Base-by-base conservation (phyloP, 92 coral and sea anemone species). In the Pocillopora grandis region DNA sequence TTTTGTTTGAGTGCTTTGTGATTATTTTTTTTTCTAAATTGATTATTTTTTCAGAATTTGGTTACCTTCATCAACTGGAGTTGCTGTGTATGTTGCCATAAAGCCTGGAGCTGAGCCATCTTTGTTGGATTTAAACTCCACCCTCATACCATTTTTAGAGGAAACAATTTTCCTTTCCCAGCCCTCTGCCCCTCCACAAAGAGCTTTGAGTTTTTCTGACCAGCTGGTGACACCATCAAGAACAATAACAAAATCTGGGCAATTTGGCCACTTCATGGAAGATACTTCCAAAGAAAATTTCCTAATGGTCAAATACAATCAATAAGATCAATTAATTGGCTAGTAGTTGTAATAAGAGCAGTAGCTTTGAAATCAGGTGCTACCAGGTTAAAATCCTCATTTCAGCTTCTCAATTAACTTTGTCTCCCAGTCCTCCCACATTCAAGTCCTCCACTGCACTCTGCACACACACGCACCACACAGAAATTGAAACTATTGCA, bases 151-250 rank as follows among this genome's bases (percentile, higher is more conserved):
- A 78, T 91, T 91, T 20, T 85, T 60, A 23, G 88, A 80, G 6
- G 98, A 86, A 56, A 52, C 14, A 12, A 96, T 77, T 78, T 90
- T 76, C 18, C 86, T 71, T 35, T 81, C 71, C 67, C 79, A 59
- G 5, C 63, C 95, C 0, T 77, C 76, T 16, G 81, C 68, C 42
- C 89, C 66, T 23, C 92, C 94, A 78, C 99, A 96, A 81, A 86
- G 87, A 48, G 87, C 82, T 31, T 62, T 33, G 37, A 94, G 87
- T 2, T 68, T 66, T 5, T 69, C 37, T 12, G 94, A 88, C 99
- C 99, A 96, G 70, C 95, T 89, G 72, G 84, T 90, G n/a, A 76
- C 75, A 37, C 99, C 99, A 65, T 96, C 99, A 58, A 71, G 83
- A 12, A 96, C 87, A 64, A 90, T 80, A 35, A 96, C 87, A 57